Percentiles rank a stretch among this genome's conserved stretches.
Conservation (phyloP, 2,888 invertebrate genomes). For the Mythimna albipuncta region DNA sequence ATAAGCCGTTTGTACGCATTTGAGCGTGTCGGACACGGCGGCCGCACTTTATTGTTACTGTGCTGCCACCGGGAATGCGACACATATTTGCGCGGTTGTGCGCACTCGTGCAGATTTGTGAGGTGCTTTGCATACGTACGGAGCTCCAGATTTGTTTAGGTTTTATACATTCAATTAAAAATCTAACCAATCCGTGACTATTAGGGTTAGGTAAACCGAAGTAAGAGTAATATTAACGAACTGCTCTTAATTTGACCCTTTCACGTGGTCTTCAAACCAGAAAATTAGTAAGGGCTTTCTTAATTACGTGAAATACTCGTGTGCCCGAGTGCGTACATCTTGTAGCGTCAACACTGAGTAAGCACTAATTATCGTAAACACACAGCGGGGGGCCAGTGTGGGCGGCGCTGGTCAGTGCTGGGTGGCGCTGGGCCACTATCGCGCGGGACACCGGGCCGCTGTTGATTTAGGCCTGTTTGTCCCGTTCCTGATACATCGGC, state of each 20-base stretch:
- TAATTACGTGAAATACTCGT: constrained; percentile 35
- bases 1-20: constrained; percentile 45
- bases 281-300: constrained; percentile 21
- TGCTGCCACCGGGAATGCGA: constrained; percentile 8
- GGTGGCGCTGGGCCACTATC: constrained; percentile 56
- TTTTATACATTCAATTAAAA: not conserved
- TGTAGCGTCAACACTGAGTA: constrained; percentile 44
- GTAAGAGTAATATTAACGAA: constrained; percentile 10
- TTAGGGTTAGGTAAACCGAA: not conserved
- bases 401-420: constrained; percentile 34
- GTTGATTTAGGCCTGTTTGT: constrained; percentile 68
- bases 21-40: constrained; percentile 22
- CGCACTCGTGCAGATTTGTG: constrained; percentile 8
- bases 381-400: constrained; percentile 24
- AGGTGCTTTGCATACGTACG: constrained; percentile 11
- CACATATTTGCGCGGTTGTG: constrained; percentile 11
- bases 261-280: constrained; percentile 5
- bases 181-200: not conserved
- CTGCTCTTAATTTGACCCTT: constrained; percentile 15
- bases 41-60: constrained; percentile 35
- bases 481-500: constrained; percentile 61
- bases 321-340: constrained; percentile 31
- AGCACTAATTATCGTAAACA: constrained; percentile 65
- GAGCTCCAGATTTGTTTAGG: not conserved
- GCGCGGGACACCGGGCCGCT: constrained; percentile 41